Evolutionary conservation across 2,113 vertebrate species (phyloP), one percentile per base, ranked within the genome.

Genomic region (Brachyhypopomus occidentalis): DNA sequence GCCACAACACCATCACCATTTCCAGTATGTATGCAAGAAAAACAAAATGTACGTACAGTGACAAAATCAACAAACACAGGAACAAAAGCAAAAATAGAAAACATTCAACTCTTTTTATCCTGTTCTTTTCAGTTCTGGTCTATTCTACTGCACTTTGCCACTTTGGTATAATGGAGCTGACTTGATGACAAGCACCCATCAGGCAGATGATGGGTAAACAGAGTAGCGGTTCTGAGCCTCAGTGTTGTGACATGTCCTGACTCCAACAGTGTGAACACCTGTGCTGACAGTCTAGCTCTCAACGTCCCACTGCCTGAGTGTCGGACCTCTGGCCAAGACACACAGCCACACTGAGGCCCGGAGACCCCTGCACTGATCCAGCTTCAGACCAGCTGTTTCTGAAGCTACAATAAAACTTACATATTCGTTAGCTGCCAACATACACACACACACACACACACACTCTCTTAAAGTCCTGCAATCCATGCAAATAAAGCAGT

Each of bases 241-340:
- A 25, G 79, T 75, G 58, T 81, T 52, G 62, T 81, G 72, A 76
- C 72, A 60, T 69, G 60, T 69, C 69, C 34, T 38, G 60, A 55
- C 45, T 19, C 79, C 52, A 52, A 75, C 79, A 67, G 71, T 22
- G 69, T n/a, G 27, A 69, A 66, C 66, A 79, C 69, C 77, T 79
- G 66, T 79, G 69, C 27, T 80, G 72, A 62, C 72, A 75, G 30
- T 64, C 63, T 20, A 34, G 27, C 45, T 41, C 38, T 30, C 22
- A 64, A 80, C 71, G 73, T 67, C 48, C 36, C 71, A 41, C 22
- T n/a, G 20, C 66, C 66, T 41, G 66, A 17, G 2, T 41, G 36
- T 19, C 48, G 17, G 27, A 74, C 48, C 27, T 72, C 79, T 74
- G 58, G 75, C 72, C 41, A 72, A 81, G 62, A 59, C 12, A 4